Evolutionary conservation across 2,113 vertebrate species (phyloP), one percentile per base, ranked within the genome.

Genomic region (Piaya cayana): DNA sequence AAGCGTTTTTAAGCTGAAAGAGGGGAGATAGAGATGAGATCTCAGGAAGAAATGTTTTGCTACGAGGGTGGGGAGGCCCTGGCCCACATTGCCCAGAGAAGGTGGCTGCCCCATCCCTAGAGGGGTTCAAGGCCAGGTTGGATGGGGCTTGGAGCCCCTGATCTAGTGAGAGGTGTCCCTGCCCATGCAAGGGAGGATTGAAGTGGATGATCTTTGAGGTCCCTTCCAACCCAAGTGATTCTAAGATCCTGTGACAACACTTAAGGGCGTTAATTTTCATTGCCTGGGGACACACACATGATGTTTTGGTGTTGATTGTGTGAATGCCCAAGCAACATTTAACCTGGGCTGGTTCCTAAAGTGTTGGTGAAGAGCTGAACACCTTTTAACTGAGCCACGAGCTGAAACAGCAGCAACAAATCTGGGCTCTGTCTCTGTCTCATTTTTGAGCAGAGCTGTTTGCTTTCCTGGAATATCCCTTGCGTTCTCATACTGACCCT

Each of bases 381-480:
- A 22, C 64, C 32, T 76, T 76, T 52, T 11, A 6, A 32, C n/a
- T 15, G 45, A 63, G 42, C 53, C 71, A 36, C 1, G 2, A 13
- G 64, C 75, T 76, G 53, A 32, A 56, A 42, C 68, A 45, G 84
- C 70, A 45, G 84, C 70, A 71, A 78, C 59, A 72, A 75, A 69
- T 88, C 80, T 43, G 69, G 39, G 34, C 43, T 74, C 52, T 34
- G 6, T 23, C 21, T 22, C n/a, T 20, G 39, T 25, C 27, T 82
- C 5, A 4, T 63, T 85, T 58, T 50, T 69, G 30, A 27, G 36
- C 55, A 64, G 81, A 85, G 79, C 56, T 68, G 0, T 88, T 90
- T 70, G 85, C 85, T 81, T 86, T 95, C 92, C 92, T 91, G 93
- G 82, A 94, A 93, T 36, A 64, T 84, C 72, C 67, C 78, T 55